Evolutionary conservation across 37 sponge, comb jelly and placozoan genomes (phyloP).

Genomic region (Corticium candelabrum): DNA sequence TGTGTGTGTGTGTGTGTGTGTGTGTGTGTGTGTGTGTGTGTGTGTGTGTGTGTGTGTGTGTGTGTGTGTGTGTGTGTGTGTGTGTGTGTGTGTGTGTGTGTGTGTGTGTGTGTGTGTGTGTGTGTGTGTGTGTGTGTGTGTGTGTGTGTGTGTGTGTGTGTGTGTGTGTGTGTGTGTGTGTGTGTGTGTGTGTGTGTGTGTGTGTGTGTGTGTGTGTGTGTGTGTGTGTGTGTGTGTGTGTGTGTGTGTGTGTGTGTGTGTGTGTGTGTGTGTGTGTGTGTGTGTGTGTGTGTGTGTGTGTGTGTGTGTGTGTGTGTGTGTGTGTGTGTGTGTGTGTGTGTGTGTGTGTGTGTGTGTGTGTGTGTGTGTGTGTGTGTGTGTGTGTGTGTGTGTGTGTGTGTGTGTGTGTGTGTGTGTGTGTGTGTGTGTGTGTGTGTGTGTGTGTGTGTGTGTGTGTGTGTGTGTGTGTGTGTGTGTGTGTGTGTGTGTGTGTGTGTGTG

Average conservation of each 20-base stretch:
- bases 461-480: too few species aligned
- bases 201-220: constrained; percentile 6
- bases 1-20: constrained; percentile 5
- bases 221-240: constrained; percentile 5
- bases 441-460: too few species aligned
- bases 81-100: constrained; percentile 6
- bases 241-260: constrained; percentile 6
- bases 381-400: too few species aligned
- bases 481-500: too few species aligned
- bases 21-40: constrained; percentile 6
- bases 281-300: constrained; percentile 5
- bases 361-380: too few species aligned
- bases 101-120: constrained; percentile 6
- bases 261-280: constrained; percentile 6
- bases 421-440: too few species aligned
- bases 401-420: too few species aligned
- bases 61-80: constrained; percentile 5
- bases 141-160: constrained; percentile 6
- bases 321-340: constrained; percentile 6
- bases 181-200: constrained; percentile 6
- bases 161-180: constrained; percentile 5
- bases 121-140: constrained; percentile 5
- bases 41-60: constrained; percentile 6
- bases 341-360: too few species aligned
- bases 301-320: constrained; percentile 5